Conservation (phyloP, 2,797 vertebrate species). For the Triplophysa yarkandensis region DNA sequence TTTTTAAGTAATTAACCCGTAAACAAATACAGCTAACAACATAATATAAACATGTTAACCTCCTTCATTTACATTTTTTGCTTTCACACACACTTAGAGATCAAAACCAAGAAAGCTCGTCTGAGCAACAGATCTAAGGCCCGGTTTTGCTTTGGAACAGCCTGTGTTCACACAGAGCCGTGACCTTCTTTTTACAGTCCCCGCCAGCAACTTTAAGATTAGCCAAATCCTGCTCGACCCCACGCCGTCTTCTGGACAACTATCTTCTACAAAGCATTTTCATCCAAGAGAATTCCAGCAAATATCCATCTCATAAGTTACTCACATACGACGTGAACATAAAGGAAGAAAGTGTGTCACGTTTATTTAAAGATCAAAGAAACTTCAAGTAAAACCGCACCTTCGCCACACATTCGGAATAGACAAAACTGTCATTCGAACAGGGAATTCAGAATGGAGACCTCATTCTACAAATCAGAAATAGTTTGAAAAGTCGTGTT, state of each 20-base stretch:
- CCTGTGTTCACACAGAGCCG: background rate
- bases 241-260: constrained; percentile 27
- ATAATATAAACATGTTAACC: no score
- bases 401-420: constrained; percentile 14
- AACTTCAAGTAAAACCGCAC: constrained; percentile 27
- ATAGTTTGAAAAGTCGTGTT: constrained; percentile 30
- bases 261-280: constrained; percentile 58
- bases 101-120: background rate
- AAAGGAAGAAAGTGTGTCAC: constrained; percentile 42
- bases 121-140: constrained; percentile 36
- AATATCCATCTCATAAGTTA: constrained; percentile 62
- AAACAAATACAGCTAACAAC: no score
- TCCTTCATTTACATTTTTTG: no score
- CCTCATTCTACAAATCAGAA: constrained; percentile 41
- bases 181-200: constrained; percentile 19
- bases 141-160: background rate
- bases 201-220: background rate
- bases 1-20: no score
- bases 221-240: constrained; percentile 16
- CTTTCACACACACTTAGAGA: background rate
- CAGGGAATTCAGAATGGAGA: constrained; percentile 28
- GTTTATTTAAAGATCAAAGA: constrained; percentile 55
- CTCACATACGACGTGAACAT: constrained; percentile 49
- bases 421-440: constrained; percentile 34
- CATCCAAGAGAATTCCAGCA: constrained; percentile 56